phyloP scores from a whole-genome alignment of 2,113 vertebrate species.

The Gallinago undulata region DNA sequence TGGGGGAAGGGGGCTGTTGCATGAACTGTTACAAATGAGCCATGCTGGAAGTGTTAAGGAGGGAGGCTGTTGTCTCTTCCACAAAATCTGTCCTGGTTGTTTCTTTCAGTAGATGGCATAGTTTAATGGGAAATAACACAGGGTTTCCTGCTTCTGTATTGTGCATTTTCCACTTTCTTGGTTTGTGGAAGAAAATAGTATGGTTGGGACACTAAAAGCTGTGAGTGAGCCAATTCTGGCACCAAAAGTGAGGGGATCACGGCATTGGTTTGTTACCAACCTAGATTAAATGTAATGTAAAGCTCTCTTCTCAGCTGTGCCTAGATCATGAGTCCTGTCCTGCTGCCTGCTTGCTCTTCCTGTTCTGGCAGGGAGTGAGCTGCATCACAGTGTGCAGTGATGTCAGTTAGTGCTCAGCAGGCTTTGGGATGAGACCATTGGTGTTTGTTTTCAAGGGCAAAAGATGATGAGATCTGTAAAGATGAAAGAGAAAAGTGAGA shows the following conservation, averaged over 20 bases:
- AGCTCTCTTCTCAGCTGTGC: not conserved
- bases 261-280: rapidly evolving
- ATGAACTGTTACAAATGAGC: not conserved
- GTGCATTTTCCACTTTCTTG: not conserved
- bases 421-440: not conserved
- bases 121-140: not conserved
- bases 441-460: not conserved
- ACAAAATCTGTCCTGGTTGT: not conserved
- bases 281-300: not conserved
- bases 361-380: not conserved
- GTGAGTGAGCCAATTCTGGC: not conserved
- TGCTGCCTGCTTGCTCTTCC: not conserved
- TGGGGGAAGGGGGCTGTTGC: not conserved
- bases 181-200: not conserved
- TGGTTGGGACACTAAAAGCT: not conserved
- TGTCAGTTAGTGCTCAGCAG: not conserved
- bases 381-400: not conserved
- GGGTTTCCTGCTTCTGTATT: not conserved
- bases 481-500: not conserved
- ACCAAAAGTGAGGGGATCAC: not conserved
- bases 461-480: not conserved
- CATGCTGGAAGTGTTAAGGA: not conserved
- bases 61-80: not conserved
- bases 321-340: not conserved
- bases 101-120: not conserved